These are phyloP conservation scores for Indri indri DNA, from an alignment of 2,113 vertebrate species.

Conservation along the genomic window DNA sequence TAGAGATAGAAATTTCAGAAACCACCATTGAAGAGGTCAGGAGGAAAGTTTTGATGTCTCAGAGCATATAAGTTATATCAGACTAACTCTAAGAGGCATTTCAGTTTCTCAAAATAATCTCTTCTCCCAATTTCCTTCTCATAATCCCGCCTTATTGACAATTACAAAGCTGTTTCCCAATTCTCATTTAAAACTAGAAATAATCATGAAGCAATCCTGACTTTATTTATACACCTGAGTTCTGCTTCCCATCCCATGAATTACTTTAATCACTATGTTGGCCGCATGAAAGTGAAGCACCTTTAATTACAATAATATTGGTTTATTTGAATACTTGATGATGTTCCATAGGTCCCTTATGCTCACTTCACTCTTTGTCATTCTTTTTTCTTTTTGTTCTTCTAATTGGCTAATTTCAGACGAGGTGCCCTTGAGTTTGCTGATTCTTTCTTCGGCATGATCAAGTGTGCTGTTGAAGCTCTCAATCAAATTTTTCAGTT, in stretches of 20 bases:
- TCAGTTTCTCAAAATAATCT: not conserved
- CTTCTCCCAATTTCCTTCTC: not conserved
- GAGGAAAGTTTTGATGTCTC: not conserved
- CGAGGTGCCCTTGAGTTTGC: too few species aligned
- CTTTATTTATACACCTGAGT: not conserved
- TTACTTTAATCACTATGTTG: not conserved
- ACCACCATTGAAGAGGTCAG: not conserved
- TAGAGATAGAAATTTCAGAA: not conserved
- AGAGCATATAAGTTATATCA: not conserved
- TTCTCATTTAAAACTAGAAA: slow-evolving; percentile 9
- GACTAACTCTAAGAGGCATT: not conserved
- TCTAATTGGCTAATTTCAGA: too few species aligned
- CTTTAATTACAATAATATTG: not conserved
- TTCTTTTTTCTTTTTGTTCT: not conserved
- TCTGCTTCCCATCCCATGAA: slow-evolving; percentile 5
- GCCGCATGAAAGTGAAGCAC: not conserved
- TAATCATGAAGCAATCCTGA: not conserved
- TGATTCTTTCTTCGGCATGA: too few species aligned
- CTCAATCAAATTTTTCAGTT: too few species aligned
- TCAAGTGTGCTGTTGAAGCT: too few species aligned
- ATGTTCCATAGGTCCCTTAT: not conserved
- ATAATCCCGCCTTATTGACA: not conserved
- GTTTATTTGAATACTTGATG: not conserved
- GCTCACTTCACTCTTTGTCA: not conserved
- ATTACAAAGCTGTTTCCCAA: not conserved